Conservation (phyloP, 2,797 vertebrate genomes). For the Amphiprion clarkii region DNA sequence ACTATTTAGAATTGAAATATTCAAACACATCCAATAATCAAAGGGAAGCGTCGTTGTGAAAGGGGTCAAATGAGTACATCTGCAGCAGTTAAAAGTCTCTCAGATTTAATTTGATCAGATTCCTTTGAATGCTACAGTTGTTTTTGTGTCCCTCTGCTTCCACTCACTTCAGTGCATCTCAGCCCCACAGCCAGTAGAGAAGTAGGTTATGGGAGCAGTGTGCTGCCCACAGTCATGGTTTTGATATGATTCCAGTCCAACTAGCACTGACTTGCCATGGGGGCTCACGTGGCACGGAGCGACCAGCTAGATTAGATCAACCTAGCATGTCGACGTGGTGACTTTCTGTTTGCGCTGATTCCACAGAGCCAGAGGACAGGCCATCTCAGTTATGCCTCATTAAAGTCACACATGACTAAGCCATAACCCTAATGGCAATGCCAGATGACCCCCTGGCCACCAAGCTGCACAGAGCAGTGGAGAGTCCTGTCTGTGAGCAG, state of each 20-base stretch:
- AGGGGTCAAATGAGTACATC: not conserved
- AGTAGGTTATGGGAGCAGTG: constrained; percentile 73
- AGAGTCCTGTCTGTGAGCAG: constrained; percentile 12
- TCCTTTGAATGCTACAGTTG: constrained; percentile 10
- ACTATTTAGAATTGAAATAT: not conserved
- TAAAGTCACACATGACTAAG: constrained; percentile 50
- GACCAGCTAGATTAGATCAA: constrained; percentile 27
- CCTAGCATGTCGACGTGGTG: constrained; percentile 34
- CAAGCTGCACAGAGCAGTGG: not conserved
- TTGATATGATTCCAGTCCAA: constrained; percentile 70
- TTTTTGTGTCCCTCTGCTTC: constrained; percentile 7
- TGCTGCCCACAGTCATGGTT: constrained; percentile 65
- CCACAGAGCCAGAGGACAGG: constrained; percentile 33
- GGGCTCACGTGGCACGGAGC: constrained; percentile 45
- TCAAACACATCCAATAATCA: not conserved
- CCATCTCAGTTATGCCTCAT: constrained; percentile 46
- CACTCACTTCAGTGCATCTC: constrained; percentile 29
- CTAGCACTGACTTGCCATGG: constrained; percentile 62
- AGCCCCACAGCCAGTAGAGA: constrained; percentile 56
- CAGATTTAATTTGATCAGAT: constrained; percentile 11
- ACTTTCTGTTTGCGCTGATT: constrained; percentile 26
- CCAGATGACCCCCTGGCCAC: constrained; percentile 37
- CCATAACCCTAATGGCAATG: constrained; percentile 39
- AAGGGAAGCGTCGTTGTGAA: not conserved
- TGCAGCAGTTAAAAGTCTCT: constrained; percentile 5